Conservation (phyloP, 2,888 invertebrate genomes). For the Ommatoiulus sabulosus region DNA sequence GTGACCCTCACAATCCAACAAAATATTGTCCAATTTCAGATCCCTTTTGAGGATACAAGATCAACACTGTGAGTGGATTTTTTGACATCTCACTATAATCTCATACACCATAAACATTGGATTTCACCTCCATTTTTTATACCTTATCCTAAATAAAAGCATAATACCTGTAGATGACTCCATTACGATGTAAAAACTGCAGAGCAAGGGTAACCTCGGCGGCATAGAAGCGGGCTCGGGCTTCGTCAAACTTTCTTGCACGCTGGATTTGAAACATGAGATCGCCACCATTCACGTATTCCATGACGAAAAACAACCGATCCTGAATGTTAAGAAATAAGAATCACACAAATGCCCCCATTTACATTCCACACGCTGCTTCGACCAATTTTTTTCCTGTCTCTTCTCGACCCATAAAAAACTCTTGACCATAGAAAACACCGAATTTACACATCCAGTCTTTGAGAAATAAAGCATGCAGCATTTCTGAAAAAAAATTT, state of each 20-base stretch:
- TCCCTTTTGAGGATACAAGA: constrained; percentile 74
- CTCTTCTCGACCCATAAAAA: no score
- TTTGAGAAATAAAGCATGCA: no score
- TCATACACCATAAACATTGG: no score
- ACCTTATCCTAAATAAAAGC: background rate
- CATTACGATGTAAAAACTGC: constrained; percentile 96
- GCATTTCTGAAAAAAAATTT: no score
- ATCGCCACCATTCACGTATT: constrained; percentile 98
- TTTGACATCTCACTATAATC: no score
- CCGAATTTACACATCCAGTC: no score
- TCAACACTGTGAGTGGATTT: no score
- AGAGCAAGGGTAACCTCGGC: constrained; percentile 98
- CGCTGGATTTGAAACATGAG: constrained; percentile 99
- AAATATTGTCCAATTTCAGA: constrained; percentile 97
- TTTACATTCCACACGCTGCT: no score
- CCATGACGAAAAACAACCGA: constrained; percentile 98
- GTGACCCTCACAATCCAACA: constrained; percentile 95
- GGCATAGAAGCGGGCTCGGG: constrained; percentile 93
- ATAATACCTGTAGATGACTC: constrained; percentile 87
- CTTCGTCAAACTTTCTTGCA: constrained; percentile 97
- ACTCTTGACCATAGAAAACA: no score
- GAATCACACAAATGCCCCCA: no score
- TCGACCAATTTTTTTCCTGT: no score
- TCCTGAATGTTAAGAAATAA: constrained; percentile 71
- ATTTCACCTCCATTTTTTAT: no score